Evolutionary conservation across 2,113 vertebrate species (phyloP).

Genomic region (Micromys minutus): DNA sequence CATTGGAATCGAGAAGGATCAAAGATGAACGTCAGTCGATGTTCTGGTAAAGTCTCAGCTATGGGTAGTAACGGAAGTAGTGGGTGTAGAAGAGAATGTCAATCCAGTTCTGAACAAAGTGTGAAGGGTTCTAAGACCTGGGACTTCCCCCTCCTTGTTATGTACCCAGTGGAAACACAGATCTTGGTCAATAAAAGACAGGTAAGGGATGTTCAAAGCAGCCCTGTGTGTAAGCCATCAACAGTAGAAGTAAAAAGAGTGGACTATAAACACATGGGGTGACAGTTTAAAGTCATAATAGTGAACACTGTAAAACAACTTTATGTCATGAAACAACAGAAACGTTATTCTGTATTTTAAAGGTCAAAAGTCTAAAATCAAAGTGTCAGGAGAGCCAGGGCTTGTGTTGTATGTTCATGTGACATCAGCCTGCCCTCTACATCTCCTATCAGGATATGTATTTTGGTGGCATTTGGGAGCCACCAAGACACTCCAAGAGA

Average conservation of each 20-base stretch:
- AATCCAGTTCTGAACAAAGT: neutral
- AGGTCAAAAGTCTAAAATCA: neutral
- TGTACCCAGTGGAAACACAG: neutral
- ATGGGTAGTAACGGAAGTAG: neutral
- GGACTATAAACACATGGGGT: neutral
- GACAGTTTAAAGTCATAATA: neutral
- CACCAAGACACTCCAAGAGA: neutral
- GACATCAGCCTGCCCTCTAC: neutral
- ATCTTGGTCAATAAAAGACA: neutral
- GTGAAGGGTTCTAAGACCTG: neutral
- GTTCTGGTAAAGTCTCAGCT: neutral
- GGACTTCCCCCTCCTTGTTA: neutral
- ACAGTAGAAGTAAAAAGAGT: neutral
- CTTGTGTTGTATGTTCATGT: neutral
- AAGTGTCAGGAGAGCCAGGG: neutral
- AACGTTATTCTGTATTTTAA: constrained; percentile 5
- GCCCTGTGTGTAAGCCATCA: neutral
- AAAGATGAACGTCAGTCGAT: neutral
- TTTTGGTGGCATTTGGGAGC: neutral
- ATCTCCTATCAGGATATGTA: neutral
- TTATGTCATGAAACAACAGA: constrained; percentile 35
- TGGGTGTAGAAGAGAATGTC: neutral
- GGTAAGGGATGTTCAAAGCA: neutral
- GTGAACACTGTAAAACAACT: neutral
- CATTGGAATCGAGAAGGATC: neutral